Evolutionary conservation across 2,888 invertebrate genomes (phyloP), one percentile per base, ranked within the genome.

Genomic region (Dasypogon diadema): DNA sequence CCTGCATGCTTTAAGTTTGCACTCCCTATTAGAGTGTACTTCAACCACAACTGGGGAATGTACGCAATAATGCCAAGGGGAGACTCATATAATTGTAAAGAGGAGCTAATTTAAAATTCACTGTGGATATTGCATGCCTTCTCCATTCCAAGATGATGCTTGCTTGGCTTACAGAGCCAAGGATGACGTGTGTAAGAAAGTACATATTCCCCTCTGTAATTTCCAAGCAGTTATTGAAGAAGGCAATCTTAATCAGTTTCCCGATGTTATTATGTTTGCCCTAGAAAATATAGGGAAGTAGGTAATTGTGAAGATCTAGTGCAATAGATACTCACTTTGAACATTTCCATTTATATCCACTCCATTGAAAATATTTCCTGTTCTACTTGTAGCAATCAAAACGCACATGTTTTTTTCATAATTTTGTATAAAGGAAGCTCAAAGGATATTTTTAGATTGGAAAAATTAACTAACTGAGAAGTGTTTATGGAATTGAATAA

Each of bases 11-110:
- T 58, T 58, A 21, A 34, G 60, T 37, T 60, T 60, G 60, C 34
- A 37, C 37, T 60, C 60, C 60, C 37, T 60, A 60, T 60, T 60
- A 60, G 60, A 60, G 37, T 26, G 12, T 12, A 60, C 60, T 60
- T 60, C 37, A 60, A 34, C 18, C 37, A 34, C 60, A 60, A 60
- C 37, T 18, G 6, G 37, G 34, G 60, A 60, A 60, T 60, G 60
- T 18, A 60, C 37, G 60, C 60, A 60, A 42, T 42, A 12, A 12
- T 3, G n/a, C 12, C 2, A 42, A 42, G n/a, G 51, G 12, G 21
- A 51, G 51, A 16, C 18, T 18, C 18, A 16, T 16, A 18, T 51
- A 51, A 51, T 51, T 14, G 18, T 16, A 21, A 51, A 51, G 51
- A 51, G 51, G 21, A 2, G 51, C 42, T 42, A 42, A 42, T 42